Conservation (phyloP, 2,888 invertebrate species). For the Heteropelma amictum region DNA sequence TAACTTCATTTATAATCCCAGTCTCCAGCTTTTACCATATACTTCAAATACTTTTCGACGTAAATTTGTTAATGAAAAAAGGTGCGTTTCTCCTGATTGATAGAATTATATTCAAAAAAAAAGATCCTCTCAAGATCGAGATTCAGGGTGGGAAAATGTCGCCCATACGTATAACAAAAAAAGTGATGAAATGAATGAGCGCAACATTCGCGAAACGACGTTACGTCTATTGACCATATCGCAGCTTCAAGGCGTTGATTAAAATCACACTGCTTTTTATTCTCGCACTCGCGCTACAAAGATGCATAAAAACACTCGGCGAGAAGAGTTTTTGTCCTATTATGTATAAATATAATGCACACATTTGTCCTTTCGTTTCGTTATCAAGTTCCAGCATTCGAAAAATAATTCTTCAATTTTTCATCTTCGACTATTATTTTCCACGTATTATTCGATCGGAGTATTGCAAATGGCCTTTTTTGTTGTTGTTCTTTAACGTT, state of each 20-base stretch:
- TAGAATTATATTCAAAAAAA: no score
- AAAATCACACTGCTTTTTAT: constrained; percentile 36
- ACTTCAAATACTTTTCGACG: no score
- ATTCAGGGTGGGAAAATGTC: no score
- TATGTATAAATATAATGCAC: constrained; percentile 39
- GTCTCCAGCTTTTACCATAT: no score
- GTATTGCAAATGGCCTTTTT: no score
- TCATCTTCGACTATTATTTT: no score
- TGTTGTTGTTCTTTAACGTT: no score
- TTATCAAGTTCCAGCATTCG: constrained; percentile 1
- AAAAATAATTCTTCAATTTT: background rate
- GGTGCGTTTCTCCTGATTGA: no score
- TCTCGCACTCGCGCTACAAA: constrained; percentile 38
- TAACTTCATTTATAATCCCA: no score
- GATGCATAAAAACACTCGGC: background rate
- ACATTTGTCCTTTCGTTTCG: background rate
- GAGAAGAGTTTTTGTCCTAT: constrained; percentile 20
- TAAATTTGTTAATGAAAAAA: no score
- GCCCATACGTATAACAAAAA: background rate
- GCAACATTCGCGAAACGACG: constrained; percentile 16
- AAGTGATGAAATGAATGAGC: background rate
- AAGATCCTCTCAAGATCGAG: no score
- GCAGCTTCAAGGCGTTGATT: constrained; percentile 32
- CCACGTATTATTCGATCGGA: no score
- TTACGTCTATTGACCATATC: constrained; percentile 35